Percentiles rank a stretch among this genome's conserved stretches.
These are phyloP conservation scores for Molanna angustata DNA, from an alignment of 2,888 invertebrate species.

Conservation along the genomic window DNA sequence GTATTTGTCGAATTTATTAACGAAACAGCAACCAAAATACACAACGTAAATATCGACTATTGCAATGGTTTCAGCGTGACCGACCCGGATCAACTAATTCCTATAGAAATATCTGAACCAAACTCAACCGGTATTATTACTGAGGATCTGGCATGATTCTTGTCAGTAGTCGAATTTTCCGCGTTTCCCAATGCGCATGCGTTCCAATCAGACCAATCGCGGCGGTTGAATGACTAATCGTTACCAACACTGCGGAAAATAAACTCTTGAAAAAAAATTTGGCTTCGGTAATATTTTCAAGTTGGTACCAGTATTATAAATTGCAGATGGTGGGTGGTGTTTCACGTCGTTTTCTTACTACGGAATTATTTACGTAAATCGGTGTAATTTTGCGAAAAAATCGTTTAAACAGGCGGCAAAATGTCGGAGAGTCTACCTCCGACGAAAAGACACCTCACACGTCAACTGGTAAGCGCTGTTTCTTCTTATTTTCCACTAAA, in stretches of 20 bases:
- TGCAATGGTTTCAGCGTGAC: too few relatives aligned
- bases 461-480: conserved; percentile 59
- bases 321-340: conserved; percentile 59
- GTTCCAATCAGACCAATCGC: conserved; percentile 12
- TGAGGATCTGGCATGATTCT: too few relatives aligned
- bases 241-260: conserved; percentile 44
- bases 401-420: conserved; percentile 41
- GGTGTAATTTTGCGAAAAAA: conserved; percentile 47
- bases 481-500: conserved; percentile 28
- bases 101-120: too few relatives aligned
- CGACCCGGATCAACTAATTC: too few relatives aligned
- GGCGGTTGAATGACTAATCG: neutral
- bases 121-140: too few relatives aligned
- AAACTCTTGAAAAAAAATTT: conserved; percentile 14
- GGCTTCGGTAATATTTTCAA: conserved; percentile 35
- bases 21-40: too few relatives aligned
- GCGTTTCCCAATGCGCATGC: conserved; percentile 16
- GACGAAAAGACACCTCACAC: conserved; percentile 57
- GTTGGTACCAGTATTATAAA: conserved; percentile 49
- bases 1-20: too few relatives aligned
- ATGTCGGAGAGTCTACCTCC: conserved; percentile 61
- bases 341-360: conserved; percentile 58
- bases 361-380: conserved; percentile 60
- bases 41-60: too few relatives aligned
- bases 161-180: conserved; percentile 15